Evolutionary conservation across 2,113 vertebrate genomes (phyloP).

Genomic region (Tichodroma muraria): DNA sequence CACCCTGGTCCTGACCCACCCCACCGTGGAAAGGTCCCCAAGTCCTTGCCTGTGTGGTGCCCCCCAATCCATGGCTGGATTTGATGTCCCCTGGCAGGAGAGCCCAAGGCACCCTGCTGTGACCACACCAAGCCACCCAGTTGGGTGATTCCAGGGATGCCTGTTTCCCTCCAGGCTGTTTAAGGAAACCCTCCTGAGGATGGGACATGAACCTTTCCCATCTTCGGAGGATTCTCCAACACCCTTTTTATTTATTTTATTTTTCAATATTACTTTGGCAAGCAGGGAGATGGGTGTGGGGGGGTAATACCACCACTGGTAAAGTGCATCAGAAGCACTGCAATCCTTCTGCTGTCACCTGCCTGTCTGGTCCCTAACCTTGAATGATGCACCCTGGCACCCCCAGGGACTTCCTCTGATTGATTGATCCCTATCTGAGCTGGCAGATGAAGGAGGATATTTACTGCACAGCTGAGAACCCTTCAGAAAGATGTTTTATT

Average conservation of each 20-base stretch:
- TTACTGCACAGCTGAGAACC: conserved; percentile 1
- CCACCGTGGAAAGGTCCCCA: fast-evolving
- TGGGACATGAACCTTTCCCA: neutral
- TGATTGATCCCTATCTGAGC: conserved; percentile 11
- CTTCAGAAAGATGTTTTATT: conserved; percentile 56
- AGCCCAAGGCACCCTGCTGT: neutral
- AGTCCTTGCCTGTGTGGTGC: neutral
- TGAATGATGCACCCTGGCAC: conserved; percentile 16
- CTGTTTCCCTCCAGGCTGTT: neutral
- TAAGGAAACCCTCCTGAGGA: neutral
- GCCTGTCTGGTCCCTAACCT: neutral
- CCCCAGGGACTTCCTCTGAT: neutral
- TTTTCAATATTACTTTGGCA: neutral
- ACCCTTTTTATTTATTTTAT: neutral
- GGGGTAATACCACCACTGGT: neutral
- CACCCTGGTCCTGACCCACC: neutral
- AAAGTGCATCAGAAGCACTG: neutral
- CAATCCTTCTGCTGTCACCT: conserved; percentile 19
- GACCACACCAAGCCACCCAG: neutral
- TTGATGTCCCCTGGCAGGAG: neutral
- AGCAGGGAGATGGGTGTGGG: neutral
- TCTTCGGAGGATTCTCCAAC: neutral
- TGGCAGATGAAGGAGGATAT: neutral
- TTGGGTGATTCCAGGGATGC: neutral
- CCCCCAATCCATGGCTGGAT: neutral